phyloP scores from a whole-genome alignment of 1,140 invertebrate genomes.

The Pseudomyrmex sp. region DNA sequence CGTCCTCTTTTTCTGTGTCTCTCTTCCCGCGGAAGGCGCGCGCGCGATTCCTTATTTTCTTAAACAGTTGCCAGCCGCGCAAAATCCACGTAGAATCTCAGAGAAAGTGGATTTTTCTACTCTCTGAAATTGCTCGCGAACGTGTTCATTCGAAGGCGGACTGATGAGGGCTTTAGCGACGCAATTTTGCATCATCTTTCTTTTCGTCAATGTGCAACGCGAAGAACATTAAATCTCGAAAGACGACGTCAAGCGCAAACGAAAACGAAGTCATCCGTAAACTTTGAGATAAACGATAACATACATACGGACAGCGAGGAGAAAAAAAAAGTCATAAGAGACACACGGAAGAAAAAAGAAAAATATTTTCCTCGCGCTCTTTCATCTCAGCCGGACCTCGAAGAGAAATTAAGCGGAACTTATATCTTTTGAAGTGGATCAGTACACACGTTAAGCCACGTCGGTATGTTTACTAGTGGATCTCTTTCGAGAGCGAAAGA shows the following conservation, averaged over 20 bases:
- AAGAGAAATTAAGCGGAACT: slow-evolving; percentile 53
- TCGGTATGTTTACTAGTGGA: slow-evolving; percentile 48
- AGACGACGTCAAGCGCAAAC: neutral
- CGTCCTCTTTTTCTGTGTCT: slow-evolving; percentile 22
- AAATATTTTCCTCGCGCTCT: slow-evolving; percentile 42
- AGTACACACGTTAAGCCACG: slow-evolving; percentile 52
- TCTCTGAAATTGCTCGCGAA: slow-evolving; percentile 46
- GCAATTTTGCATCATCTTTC: neutral
- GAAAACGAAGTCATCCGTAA: neutral
- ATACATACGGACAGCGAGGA: no score
- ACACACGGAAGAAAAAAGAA: neutral
- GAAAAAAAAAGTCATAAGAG: neutral
- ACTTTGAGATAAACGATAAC: neutral
- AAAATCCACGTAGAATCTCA: slow-evolving; percentile 37
- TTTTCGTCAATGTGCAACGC: neutral
- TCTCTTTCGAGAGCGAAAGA: slow-evolving; percentile 45
- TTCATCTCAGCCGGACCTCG: slow-evolving; percentile 10
- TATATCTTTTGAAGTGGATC: slow-evolving; percentile 47
- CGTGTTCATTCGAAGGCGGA: slow-evolving; percentile 40
- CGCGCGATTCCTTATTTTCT: slow-evolving; percentile 33
- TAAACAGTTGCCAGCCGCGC: slow-evolving; percentile 54
- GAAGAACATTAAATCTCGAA: neutral
- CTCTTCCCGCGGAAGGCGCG: slow-evolving; percentile 6
- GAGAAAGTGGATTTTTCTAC: slow-evolving; percentile 54
- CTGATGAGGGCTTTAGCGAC: slow-evolving; percentile 29